Conservation (phyloP, 2,797 vertebrate genomes). For the Hylomyscus alleni region DNA sequence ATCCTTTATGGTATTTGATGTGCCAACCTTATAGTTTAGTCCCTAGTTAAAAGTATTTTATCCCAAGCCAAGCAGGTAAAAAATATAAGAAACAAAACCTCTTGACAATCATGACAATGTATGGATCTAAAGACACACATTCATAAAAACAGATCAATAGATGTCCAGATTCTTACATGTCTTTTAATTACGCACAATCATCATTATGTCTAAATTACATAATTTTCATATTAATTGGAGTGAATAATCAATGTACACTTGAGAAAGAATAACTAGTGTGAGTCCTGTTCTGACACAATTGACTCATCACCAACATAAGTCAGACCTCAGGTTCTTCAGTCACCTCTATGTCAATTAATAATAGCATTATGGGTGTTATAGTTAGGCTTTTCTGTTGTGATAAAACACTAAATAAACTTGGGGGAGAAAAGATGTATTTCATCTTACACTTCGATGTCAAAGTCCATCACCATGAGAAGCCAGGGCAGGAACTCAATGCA, state of each 20-base stretch:
- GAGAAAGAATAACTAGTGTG: background rate
- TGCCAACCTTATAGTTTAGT: too few species aligned
- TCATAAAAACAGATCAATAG: background rate
- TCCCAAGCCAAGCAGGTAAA: background rate
- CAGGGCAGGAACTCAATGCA: background rate
- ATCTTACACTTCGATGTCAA: background rate
- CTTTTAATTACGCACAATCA: background rate
- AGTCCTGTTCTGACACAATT: background rate
- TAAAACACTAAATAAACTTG: background rate
- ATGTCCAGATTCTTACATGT: background rate
- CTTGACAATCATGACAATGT: background rate
- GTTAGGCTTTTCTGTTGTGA: background rate
- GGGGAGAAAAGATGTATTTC: background rate
- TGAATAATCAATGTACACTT: background rate
- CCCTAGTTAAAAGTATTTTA: background rate
- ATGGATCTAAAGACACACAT: background rate
- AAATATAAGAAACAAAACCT: background rate
- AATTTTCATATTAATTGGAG: background rate
- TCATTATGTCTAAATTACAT: background rate
- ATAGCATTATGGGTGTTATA: background rate
- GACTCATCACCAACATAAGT: background rate
- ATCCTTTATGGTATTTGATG: background rate
- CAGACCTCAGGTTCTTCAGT: background rate
- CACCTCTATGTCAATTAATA: background rate
- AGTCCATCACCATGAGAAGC: background rate